Percentiles rank a stretch among this genome's conserved stretches.
Conservation (phyloP, 2,113 vertebrate species). For the Cairina moschata region DNA sequence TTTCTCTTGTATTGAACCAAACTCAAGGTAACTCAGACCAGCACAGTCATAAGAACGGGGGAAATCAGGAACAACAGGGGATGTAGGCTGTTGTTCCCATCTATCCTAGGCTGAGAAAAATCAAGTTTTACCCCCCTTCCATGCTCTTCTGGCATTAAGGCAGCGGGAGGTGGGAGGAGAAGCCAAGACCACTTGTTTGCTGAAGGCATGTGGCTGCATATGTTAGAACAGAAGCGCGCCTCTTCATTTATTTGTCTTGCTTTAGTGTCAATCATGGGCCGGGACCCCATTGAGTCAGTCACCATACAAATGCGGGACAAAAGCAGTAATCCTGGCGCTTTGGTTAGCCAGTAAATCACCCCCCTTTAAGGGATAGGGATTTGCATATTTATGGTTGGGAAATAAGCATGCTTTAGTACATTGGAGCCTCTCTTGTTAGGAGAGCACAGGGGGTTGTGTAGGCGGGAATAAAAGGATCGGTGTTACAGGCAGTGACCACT, state of each 20-base stretch:
- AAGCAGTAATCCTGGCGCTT: neutral
- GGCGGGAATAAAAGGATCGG: constrained; percentile 16
- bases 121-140: neutral
- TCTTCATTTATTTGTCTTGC: neutral
- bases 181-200: neutral
- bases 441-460: neutral
- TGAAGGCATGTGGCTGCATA: neutral
- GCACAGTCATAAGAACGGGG: neutral
- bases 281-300: neutral
- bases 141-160: neutral
- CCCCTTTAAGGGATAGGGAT: neutral
- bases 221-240: neutral
- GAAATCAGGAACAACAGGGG: neutral
- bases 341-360: constrained; percentile 10
- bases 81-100: neutral
- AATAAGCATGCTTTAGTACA: neutral
- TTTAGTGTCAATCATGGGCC: neutral
- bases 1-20: neutral
- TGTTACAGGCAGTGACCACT: neutral
- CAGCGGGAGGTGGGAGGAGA: neutral
- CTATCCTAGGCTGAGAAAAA: neutral
- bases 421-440: neutral
- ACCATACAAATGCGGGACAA: constrained; percentile 14
- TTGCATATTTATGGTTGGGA: constrained; percentile 33
- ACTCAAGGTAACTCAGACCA: neutral